Base-by-base conservation (phyloP, 2,888 invertebrate species). In the Drosophila stalkeri region DNA sequence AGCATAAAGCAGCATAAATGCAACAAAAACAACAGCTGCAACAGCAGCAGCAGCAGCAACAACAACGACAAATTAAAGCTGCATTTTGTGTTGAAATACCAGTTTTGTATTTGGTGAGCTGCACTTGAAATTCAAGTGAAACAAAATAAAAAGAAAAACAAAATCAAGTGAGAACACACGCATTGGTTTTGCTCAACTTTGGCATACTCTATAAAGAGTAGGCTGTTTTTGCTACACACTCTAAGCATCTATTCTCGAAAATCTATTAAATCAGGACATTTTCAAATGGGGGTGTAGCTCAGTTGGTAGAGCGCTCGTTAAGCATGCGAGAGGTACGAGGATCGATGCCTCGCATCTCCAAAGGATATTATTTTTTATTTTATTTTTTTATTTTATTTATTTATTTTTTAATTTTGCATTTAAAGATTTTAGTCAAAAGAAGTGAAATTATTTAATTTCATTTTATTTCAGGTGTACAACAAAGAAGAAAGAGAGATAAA, bases 21-120 rank as follows among this genome's bases (percentile, higher is more conserved):
- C 85, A 86, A 63, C 78, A 73, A 47, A 54, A 56, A 33, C 46
- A 72, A 20, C 66, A 71, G 8, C 37, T 16, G 16, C 75, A 61
- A 51, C 72, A 52, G n/a, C 43, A 43, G 20, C 43, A 18, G 8
- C 12, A 72, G n/a, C 69, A 69, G 8, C 75, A 62, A 54, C 74
- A 63, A 31, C 49, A 51, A 31, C 49, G 49, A 51, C 49, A 86
- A 85, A 83, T 64, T 77, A 73, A 80, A 89, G 82, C 81, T 87
- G 85, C 88, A 87, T 69, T 89, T 80, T 86, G 74, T 72, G 89
- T 84, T 89, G 80, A 85, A 86, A 86, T 88, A 82, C 86, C 86
- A 81, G 86, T 86, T 86, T 86, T 90, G 44, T 82, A 85, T 86
- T 89, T 87, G 86, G 90, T 72, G 77, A 78, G 72, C 76, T 87